Conservation (phyloP, 37 sponge, comb jelly and placozoan species). For the Lycopodina hypogea region DNA sequence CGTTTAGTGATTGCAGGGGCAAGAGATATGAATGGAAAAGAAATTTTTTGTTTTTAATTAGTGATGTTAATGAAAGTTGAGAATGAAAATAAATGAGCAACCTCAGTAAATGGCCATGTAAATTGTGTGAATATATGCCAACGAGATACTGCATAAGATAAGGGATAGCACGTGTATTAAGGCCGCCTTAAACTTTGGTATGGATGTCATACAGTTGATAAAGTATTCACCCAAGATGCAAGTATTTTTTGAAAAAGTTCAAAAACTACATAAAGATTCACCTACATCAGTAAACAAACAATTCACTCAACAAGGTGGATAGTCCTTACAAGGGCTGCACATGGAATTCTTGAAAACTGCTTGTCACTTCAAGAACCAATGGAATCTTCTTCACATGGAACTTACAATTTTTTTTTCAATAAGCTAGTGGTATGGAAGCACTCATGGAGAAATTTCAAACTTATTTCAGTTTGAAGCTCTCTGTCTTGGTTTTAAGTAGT, state of each 20-base stretch:
- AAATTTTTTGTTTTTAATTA: too few species aligned
- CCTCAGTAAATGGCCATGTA: neutral
- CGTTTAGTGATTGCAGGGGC: too few species aligned
- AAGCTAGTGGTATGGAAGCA: too few species aligned
- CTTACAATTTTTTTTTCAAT: too few species aligned
- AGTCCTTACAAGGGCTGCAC: neutral
- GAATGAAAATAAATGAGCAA: neutral
- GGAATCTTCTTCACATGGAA: neutral
- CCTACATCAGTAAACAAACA: neutral
- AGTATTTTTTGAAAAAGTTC: neutral
- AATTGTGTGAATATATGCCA: neutral
- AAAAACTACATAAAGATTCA: neutral
- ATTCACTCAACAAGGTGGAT: neutral
- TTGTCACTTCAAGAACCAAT: neutral
- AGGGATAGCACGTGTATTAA: neutral
- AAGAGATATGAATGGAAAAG: too few species aligned
- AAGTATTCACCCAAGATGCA: slow-evolving; percentile 6
- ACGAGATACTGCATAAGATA: neutral
- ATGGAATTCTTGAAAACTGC: neutral
- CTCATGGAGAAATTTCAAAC: too few species aligned
- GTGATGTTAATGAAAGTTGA: neutral
- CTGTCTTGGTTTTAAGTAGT: too few species aligned
- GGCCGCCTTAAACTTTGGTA: slow-evolving; percentile 8
- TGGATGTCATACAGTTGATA: slow-evolving; percentile 20
- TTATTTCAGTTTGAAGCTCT: too few species aligned